Evolutionary conservation across 1,140 invertebrate species (phyloP), one percentile per base, ranked within the genome.

Genomic region (Cotesia vestalis): DNA sequence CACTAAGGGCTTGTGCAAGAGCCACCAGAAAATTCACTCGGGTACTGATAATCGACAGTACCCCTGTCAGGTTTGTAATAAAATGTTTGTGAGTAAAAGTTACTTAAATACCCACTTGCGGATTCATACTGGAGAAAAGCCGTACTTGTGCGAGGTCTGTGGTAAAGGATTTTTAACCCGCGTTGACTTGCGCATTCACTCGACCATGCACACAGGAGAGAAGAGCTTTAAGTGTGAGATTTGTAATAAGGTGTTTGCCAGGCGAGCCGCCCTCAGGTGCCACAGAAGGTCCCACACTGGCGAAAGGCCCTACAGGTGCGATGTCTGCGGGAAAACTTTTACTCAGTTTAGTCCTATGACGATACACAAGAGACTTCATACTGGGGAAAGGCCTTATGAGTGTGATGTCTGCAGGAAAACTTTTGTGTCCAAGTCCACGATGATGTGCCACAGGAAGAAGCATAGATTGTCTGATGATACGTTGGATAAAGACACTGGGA

Each of bases 101-200:
- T 95, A 95, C 81, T 88, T 96, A 2, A 91, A 93, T 62, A 92
- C 93, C 11, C 96, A 98, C 80, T 85, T 96, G 59, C 89, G 96
- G 9, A 96, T 96, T 70, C 96, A 98, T 78, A 96, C 95, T 0
- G 94, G 95, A 1, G 92, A 94, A 80, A 92, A 93, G 74, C 93
- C 93, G 0, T 94, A 90, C 78, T 79, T 89, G 46, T 92, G 91
- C 75, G 86, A 89, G 66, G 89, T 91, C 3, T 94, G 92, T 76
- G 89, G 88, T 0, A 92, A 92, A 75, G 89, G 90, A 46, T 94
- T 93, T 77, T 80, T 91, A 2, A 92, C 90, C 67, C 85, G 90
- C 0, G 88, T 89, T 0, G 89, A 89, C 75, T 84, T 89, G 2
- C 89, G 88, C 74, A 90, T 91, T 9, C 91, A 93, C 73, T 88